These are phyloP conservation scores for Dermatemys mawii DNA, from an alignment of 2,113 vertebrate species.

Conservation along the genomic window DNA sequence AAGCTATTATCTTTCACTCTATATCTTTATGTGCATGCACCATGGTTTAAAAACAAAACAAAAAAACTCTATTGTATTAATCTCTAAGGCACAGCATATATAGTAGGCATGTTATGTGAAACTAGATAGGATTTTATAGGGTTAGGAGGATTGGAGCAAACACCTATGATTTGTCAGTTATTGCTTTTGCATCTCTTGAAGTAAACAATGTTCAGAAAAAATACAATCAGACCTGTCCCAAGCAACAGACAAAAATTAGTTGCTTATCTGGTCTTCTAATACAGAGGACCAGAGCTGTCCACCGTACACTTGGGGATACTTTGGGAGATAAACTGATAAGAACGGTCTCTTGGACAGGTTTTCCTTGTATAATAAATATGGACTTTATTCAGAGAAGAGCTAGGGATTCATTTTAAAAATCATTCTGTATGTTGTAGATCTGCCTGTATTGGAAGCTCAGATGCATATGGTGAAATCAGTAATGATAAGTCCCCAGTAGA, in stretches of 20 bases:
- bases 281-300: background rate
- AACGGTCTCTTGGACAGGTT: background rate
- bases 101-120: accelerated
- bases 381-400: background rate
- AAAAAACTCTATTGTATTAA: background rate
- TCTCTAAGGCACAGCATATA: accelerated
- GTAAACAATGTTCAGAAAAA: background rate
- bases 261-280: background rate
- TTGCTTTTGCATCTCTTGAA: background rate
- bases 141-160: background rate
- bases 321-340: background rate
- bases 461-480: background rate
- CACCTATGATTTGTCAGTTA: background rate
- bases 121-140: background rate
- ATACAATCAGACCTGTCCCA: background rate
- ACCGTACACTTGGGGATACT: background rate
- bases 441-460: background rate
- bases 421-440: background rate
- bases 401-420: background rate
- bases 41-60: background rate
- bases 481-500: background rate
- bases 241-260: background rate
- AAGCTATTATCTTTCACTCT: background rate
- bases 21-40: background rate
- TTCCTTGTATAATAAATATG: background rate